These are phyloP conservation scores for Lutraria lutraria DNA, from an alignment of 2,888 invertebrate species.

Conservation along the genomic window DNA sequence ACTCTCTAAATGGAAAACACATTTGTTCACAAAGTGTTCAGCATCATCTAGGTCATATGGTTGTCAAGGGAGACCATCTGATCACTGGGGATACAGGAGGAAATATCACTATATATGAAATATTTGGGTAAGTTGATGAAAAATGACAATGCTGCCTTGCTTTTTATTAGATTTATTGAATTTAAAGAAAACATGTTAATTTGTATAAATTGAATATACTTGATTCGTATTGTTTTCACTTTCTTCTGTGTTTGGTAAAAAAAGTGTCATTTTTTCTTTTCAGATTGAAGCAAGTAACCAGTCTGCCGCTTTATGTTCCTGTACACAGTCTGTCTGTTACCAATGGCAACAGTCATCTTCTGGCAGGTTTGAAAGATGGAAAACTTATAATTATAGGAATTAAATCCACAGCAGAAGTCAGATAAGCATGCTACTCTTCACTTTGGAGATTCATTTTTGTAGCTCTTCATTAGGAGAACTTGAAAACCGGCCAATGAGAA, in stretches of 20 bases:
- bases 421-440: conserved; percentile 13
- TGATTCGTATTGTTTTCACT: too few relatives aligned
- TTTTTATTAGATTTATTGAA: too few relatives aligned
- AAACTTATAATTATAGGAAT: conserved; percentile 86
- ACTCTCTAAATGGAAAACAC: conserved; percentile 86
- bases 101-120: conserved; percentile 83
- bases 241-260: too few relatives aligned
- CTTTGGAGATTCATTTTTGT: not conserved
- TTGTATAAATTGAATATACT: too few relatives aligned
- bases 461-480: not conserved
- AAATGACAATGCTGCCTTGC: not conserved
- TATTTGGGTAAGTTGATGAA: conserved; percentile 83
- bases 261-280: conserved; percentile 36
- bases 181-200: too few relatives aligned
- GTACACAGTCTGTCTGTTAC: conserved; percentile 84
- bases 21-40: conserved; percentile 79
- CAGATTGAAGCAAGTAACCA: conserved; percentile 80
- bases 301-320: conserved; percentile 82
- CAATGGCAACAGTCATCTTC: conserved; percentile 88
- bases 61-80: conserved; percentile 84
- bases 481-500: not conserved
- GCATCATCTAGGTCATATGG: conserved; percentile 82
- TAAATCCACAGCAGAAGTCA: conserved; percentile 73
- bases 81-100: conserved; percentile 85
- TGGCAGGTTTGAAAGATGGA: conserved; percentile 89